phyloP scores from a whole-genome alignment of 2,797 vertebrate genomes.

The Picus viridis region DNA sequence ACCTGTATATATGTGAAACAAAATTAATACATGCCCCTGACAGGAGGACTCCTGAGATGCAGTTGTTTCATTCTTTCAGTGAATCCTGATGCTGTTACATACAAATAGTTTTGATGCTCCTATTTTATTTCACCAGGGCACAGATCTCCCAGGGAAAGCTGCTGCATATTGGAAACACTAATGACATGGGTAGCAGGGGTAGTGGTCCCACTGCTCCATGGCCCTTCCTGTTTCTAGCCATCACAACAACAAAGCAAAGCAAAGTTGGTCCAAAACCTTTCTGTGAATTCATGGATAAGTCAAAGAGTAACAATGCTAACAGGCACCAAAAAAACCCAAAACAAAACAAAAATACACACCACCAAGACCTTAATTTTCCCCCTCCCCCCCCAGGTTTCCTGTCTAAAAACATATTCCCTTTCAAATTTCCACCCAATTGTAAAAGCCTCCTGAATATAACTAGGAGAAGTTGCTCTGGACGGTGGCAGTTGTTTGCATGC shows the following conservation, averaged over 20 bases:
- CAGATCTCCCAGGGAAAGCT: background rate
- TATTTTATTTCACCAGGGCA: background rate
- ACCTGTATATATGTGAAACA: background rate
- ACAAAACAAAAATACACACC: too few relatives aligned
- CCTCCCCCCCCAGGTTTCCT: rapidly evolving
- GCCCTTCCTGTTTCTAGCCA: background rate
- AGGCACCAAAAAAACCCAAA: background rate
- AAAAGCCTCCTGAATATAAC: background rate
- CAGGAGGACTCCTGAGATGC: background rate
- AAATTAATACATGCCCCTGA: background rate
- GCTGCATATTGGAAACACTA: background rate
- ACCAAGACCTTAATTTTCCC: rapidly evolving
- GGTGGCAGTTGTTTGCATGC: background rate
- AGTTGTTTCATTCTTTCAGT: background rate
- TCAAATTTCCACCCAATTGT: background rate
- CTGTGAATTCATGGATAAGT: background rate
- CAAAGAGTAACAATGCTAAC: background rate
- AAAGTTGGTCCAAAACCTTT: background rate
- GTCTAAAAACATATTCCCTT: background rate
- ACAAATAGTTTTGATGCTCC: background rate
- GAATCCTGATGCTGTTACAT: background rate
- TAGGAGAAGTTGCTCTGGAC: background rate
- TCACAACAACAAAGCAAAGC: background rate
- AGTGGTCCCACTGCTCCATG: background rate
- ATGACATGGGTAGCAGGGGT: background rate